phyloP scores from a whole-genome alignment of 2,797 vertebrate species.

The Sternarchorhynchus goeldii region DNA sequence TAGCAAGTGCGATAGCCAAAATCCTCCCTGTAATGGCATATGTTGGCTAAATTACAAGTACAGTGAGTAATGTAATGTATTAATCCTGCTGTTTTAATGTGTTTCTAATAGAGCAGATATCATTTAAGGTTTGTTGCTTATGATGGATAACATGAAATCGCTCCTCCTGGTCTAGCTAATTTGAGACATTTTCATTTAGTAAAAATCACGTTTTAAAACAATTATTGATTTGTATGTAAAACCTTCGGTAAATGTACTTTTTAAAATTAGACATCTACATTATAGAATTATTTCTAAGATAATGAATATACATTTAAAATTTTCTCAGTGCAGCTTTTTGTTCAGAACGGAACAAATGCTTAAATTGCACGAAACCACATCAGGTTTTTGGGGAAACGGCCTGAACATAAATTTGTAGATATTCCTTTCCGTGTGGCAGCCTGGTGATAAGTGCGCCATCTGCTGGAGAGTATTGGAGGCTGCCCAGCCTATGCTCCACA shows the following conservation, averaged over 20 bases:
- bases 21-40: conserved; percentile 73
- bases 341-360: too few species aligned
- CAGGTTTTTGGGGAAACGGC: too few species aligned
- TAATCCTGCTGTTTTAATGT: background rate
- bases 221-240: too few species aligned
- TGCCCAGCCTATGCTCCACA: background rate
- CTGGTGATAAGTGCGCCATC: conserved; percentile 6
- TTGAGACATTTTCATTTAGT: too few species aligned
- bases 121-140: background rate
- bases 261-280: too few species aligned
- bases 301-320: too few species aligned
- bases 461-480: conserved; percentile 27
- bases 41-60: conserved; percentile 68
- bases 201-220: too few species aligned
- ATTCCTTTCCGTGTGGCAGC: background rate
- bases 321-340: too few species aligned
- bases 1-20: conserved; percentile 59
- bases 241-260: too few species aligned
- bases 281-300: too few species aligned
- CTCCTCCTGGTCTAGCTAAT: too few species aligned
- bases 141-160: background rate
- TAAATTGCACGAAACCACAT: too few species aligned
- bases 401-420: background rate
- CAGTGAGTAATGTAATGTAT: background rate
- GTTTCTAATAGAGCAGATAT: background rate